A percentile compares a stretch with the other conserved stretches of the same genome.
Conservation (phyloP, 1,140 invertebrate species). For the Lepeophtheirus salmonis region DNA sequence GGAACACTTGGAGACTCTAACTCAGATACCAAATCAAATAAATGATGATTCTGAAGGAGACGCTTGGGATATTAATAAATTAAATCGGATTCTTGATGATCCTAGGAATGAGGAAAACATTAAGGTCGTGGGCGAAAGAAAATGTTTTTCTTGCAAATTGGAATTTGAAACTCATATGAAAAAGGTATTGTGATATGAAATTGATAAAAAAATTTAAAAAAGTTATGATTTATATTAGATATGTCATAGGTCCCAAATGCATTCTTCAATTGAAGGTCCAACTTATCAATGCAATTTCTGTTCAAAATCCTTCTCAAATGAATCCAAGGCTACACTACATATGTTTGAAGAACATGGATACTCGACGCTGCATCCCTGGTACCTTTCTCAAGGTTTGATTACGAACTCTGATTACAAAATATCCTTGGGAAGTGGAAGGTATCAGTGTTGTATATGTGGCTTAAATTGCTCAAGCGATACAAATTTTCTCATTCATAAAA, state of each 20-base stretch:
- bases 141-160: background rate
- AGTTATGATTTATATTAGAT: background rate
- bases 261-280: background rate
- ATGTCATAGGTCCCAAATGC: background rate
- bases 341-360: background rate
- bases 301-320: background rate
- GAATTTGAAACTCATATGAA: background rate
- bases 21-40: background rate
- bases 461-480: background rate
- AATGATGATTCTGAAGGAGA: background rate
- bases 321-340: background rate
- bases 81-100: background rate
- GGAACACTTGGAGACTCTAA: background rate
- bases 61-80: background rate
- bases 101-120: background rate
- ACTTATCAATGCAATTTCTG: background rate
- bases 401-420: background rate
- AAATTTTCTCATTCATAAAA: background rate
- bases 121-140: background rate
- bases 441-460: background rate
- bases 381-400: background rate
- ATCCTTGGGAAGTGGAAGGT: background rate
- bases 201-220: background rate
- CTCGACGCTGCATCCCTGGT: background rate
- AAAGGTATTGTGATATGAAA: background rate